Percentiles rank a stretch among this genome's conserved stretches.
Conservation (phyloP, 2,113 vertebrate species). For the Rhegmatorhina hoffmannsi region DNA sequence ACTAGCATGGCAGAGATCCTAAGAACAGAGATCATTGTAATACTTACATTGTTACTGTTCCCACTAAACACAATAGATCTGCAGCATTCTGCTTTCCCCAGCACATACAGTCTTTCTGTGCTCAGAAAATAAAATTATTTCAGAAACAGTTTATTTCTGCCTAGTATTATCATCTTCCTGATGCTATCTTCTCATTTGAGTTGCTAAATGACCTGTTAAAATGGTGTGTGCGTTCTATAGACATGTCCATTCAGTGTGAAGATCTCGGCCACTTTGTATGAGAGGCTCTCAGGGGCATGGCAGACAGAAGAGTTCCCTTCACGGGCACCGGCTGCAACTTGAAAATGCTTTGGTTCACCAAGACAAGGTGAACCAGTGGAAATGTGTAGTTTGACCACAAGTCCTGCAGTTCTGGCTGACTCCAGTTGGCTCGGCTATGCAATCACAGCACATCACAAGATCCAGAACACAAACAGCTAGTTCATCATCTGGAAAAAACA, state of each 20-base stretch:
- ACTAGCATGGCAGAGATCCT: not conserved
- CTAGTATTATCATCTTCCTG: not conserved
- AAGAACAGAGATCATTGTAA: not conserved
- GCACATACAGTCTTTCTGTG: not conserved
- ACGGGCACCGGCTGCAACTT: not conserved
- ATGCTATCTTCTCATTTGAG: not conserved
- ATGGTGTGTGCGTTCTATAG: not conserved
- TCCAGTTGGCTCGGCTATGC: not conserved
- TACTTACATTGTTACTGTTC: not conserved
- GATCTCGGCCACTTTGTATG: not conserved
- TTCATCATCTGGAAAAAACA: conserved; percentile 35
- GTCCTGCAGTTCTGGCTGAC: not conserved
- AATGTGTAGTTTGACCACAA: not conserved
- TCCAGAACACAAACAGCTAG: not conserved
- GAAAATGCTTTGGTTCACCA: not conserved
- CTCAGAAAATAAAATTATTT: not conserved
- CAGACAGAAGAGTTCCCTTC: not conserved
- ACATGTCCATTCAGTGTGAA: not conserved
- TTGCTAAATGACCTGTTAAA: not conserved
- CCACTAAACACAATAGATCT: not conserved
- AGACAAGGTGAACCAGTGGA: not conserved
- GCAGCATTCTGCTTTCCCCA: not conserved
- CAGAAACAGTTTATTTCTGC: not conserved
- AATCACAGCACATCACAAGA: not conserved
- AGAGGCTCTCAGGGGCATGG: not conserved